Evolutionary conservation across 2,888 invertebrate genomes (phyloP).

Genomic region (Eudemis profundana): DNA sequence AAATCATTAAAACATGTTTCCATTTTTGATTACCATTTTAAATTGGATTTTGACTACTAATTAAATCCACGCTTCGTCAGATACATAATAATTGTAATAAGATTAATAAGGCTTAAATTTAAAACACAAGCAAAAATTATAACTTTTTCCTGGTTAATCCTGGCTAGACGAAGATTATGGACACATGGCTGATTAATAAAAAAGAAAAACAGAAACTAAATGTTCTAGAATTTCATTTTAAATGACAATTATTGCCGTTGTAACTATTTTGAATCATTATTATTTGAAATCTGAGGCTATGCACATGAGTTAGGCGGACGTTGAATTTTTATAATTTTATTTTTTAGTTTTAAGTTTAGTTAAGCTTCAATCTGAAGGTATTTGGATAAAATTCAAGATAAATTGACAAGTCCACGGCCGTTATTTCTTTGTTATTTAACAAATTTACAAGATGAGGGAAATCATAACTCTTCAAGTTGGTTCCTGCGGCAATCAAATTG

Average conservation of each 20-base stretch:
- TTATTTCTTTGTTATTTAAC: slow-evolving; percentile 43
- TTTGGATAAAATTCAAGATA: slow-evolving; percentile 62
- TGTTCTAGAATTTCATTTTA: slow-evolving; percentile 63
- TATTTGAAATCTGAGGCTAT: slow-evolving; percentile 71
- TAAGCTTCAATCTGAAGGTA: slow-evolving; percentile 68
- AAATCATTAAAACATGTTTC: too few species aligned
- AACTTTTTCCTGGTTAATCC: too few species aligned
- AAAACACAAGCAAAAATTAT: too few species aligned
- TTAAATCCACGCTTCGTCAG: too few species aligned
- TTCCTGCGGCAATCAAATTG: slow-evolving; percentile 87
- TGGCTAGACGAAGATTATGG: too few species aligned
- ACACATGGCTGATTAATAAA: slow-evolving; percentile 42
- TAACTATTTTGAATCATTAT: slow-evolving; percentile 56
- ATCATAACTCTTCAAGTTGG: slow-evolving; percentile 92
- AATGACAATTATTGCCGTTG: slow-evolving; percentile 47
- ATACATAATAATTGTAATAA: too few species aligned
- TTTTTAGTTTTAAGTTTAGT: slow-evolving; percentile 77
- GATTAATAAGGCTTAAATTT: too few species aligned
- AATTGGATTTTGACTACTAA: too few species aligned
- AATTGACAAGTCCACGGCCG: slow-evolving; percentile 73
- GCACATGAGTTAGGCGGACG: slow-evolving; percentile 68
- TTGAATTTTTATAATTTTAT: slow-evolving; percentile 63
- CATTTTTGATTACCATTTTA: too few species aligned
- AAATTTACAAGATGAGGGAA: slow-evolving; percentile 88
- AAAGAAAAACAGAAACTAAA: slow-evolving; percentile 46